Base-by-base conservation (phyloP, 2,797 vertebrate genomes). In the Poecile montanus region DNA sequence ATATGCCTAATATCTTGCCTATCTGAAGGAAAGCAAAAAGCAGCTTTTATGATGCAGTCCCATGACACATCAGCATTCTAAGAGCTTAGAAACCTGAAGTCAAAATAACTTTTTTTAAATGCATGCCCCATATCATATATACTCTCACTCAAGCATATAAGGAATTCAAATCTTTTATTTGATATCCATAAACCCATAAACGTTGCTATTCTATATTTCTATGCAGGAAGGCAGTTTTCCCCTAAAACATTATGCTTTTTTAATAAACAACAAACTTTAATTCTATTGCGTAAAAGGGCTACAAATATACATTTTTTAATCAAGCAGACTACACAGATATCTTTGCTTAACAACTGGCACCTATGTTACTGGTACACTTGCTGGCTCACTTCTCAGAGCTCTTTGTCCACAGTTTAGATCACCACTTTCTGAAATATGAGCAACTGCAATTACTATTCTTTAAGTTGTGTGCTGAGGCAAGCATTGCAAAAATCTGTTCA, bases 91-190 rank as follows among this genome's bases (percentile, higher is more conserved):
- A 94, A 89, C 45, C 77, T 92, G 26, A 72, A 86, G 51, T 58
- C 70, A 70, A 66, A 89, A 15, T 42, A 80, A 67, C 36, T 68
- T 85, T 1, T 94, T 93, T 91, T 3, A 88, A 95, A 82, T 80
- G 93, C 97, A 74, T 94, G 96, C 76, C 95, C 97, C 95, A 3
- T 89, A 63, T 62, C 96, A 98, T 95, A 98, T 91, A 98, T 98
- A 98, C 97, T 98, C 98, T 98, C 97, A 98, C 97, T 98, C 97
- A 96, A 98, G 96, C 87, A 97, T 85, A 95, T 97, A 97, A 98
- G 97, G 96, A 98, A 98, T 97, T 97, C 97, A 98, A 98, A 97
- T 98, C 88, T 98, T 90, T 98, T 98, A 98, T 98, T 98, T 98
- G 81, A 98, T 98, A 97, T 97, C 97, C 97, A 98, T 97, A 98